Evolutionary conservation across 2,797 vertebrate species (phyloP), one percentile per base, ranked within the genome.

Genomic region (Mastacembelus armatus): DNA sequence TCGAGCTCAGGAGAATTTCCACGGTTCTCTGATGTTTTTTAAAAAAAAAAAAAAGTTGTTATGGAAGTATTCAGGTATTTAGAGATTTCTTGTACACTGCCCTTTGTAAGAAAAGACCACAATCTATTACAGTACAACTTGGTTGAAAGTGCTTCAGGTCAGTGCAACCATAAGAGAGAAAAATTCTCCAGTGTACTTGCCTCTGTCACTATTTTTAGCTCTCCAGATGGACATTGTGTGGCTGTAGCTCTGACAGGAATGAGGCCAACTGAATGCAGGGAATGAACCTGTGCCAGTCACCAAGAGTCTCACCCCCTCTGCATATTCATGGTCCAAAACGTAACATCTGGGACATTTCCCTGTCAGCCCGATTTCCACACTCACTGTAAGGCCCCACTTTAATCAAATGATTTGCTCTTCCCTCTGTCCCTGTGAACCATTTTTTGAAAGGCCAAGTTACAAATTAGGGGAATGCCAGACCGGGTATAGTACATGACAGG

Each of bases 301-400:
- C 68, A 75, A 47, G 71, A 78, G 70, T 72, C 60, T 49, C 74
- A 44, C 54, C 60, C 70, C 54, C 58, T 47, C 55, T 55, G 63
- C 83, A 77, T 83, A 83, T 85, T 74, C 89, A 88, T 78, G 69
- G 79, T 86, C 66, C 78, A 83, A 80, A 84, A 80, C n/a, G 45
- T 47, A 86, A 89, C 86, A 88, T 88, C 85, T 85, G 85, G 85
- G 78, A 80, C 74, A 78, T 83, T 85, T 79, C 45, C 36, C 77
- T 81, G 70, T 90, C 78, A 72, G 71, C 66, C 43, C 45, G 65
- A 83, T 90, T 90, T 81, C 73, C 70, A 72, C 69, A 61, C 71
- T 80, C 52, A 26, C 57, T 77, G 52, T 66, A 81, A 81, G 78
- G 74, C 44, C 63, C 67, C 61, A 55, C 47, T 79, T 80, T 77